Conservation (phyloP, 2,797 vertebrate genomes). For the Hyperoplus lanceolatus region DNA sequence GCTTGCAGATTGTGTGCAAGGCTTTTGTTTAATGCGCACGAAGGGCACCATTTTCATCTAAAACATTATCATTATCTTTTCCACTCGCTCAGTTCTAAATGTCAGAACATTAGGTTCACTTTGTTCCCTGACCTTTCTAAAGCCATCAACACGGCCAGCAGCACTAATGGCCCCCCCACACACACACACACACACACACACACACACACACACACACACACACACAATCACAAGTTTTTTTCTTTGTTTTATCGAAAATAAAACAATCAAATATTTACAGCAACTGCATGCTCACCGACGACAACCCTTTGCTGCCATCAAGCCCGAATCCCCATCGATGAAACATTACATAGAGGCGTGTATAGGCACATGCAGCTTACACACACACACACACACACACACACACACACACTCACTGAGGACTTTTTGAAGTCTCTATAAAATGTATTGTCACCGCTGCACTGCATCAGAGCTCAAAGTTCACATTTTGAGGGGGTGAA, state of each 20-base stretch:
- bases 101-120: conserved; percentile 75
- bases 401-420: conserved; percentile 3
- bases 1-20: conserved; percentile 19
- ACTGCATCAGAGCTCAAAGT: conserved; percentile 49
- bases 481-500: conserved; percentile 51
- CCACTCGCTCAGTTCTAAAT: conserved; percentile 77
- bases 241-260: not conserved
- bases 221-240: conserved; percentile 1
- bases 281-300: not conserved
- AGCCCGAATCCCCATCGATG: not conserved
- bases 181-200: conserved; percentile 48
- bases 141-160: conserved; percentile 64
- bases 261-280: conserved; percentile 3
- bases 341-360: not conserved
- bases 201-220: not conserved
- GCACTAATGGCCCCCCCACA: conserved; percentile 64
- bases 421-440: conserved; percentile 38
- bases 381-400: not conserved
- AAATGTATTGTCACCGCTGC: conserved; percentile 24
- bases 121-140: conserved; percentile 81
- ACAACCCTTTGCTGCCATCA: not conserved
- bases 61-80: conserved; percentile 72
- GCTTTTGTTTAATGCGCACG: conserved; percentile 8
- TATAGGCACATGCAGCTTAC: not conserved
- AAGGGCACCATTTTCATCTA: conserved; percentile 41